Base-by-base conservation (phyloP, 2,113 vertebrate genomes). In the Falcunculus frontatus region DNA sequence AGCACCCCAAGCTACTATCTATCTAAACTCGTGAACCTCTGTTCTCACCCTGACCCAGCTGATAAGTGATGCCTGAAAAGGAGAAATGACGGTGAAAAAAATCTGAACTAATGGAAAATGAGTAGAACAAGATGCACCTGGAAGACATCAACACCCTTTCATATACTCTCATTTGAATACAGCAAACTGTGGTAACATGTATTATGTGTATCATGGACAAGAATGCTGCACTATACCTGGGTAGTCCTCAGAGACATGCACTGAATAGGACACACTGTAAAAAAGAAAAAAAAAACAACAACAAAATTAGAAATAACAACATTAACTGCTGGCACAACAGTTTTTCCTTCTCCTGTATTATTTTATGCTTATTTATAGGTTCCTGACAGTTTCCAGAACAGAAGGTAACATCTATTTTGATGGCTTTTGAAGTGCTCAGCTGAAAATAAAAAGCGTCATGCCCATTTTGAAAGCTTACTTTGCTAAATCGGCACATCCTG, bases 191-290 rank as follows among this genome's bases (percentile, higher is more conserved):
- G 8, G 29, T n/a, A 69, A 81, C 17, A 80, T 46, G 29, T 57
- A 57, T n/a, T 19, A 89, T 15, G 37, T 21, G 23, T 53, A 79
- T 55, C 57, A 89, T 2, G 13, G 69, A 68, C 59, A 68, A 79
- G 89, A 97, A 90, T 44, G 26, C 68, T 84, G 55, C 80, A 97
- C 86, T 92, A 52, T 99, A 99, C 98, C 98, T 99, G 98, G 98
- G 87, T 99, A 99, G 97, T 99, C 98, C 96, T 99, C 98, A 87
- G 98, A 99, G 91, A 99, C 98, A 32, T 99, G 98, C 35, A 99
- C 98, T 76, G 98, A 98, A 97, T 99, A 99, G 87, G 98, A 98
- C 26, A 99, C 97, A 95, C 98, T 99, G 98, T 73, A 92, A 95
- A 97, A 95, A 97, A 82, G 44, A 64, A 42, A 81, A n/a, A 23